These are phyloP conservation scores for Melieria crassipennis DNA, from an alignment of 2,888 invertebrate species.

Conservation along the genomic window DNA sequence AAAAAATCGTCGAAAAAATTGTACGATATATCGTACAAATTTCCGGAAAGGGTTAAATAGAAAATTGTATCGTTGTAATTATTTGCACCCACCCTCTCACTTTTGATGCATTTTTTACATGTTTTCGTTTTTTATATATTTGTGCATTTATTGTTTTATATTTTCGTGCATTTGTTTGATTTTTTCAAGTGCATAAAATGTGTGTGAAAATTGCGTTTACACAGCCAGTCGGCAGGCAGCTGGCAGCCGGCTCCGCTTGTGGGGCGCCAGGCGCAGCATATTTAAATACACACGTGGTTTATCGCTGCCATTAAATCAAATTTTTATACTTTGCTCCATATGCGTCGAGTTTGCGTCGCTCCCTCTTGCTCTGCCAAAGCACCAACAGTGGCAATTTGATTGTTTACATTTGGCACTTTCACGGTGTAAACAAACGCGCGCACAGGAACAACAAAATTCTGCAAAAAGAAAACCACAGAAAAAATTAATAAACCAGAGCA, in stretches of 20 bases:
- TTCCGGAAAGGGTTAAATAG: no score
- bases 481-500: no score
- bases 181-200: conserved; percentile 3
- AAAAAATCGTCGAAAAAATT: no score
- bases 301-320: conserved; percentile 67
- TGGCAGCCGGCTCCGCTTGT: conserved; percentile 8
- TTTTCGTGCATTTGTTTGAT: conserved; percentile 4
- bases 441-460: no score
- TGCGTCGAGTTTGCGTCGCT: no score
- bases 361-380: conserved; percentile 11
- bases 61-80: no score
- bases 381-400: conserved; percentile 53
- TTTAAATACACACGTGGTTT: conserved; percentile 67
- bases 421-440: conserved; percentile 49
- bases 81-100: conserved; percentile 30
- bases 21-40: no score
- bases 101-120: no score
- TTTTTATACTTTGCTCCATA: conserved; percentile 53
- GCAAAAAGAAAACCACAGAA: no score
- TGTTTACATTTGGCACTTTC: conserved; percentile 63
- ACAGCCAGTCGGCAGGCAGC: conserved; percentile 52
- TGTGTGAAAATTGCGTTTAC: conserved; percentile 64
- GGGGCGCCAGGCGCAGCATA: conserved; percentile 51
- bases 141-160: conserved; percentile 9
- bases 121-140: not conserved